A percentile compares a stretch with the other conserved stretches of the same genome.
These are phyloP conservation scores for Cariama cristata DNA, from an alignment of 2,113 vertebrate species.

Conservation along the genomic window DNA sequence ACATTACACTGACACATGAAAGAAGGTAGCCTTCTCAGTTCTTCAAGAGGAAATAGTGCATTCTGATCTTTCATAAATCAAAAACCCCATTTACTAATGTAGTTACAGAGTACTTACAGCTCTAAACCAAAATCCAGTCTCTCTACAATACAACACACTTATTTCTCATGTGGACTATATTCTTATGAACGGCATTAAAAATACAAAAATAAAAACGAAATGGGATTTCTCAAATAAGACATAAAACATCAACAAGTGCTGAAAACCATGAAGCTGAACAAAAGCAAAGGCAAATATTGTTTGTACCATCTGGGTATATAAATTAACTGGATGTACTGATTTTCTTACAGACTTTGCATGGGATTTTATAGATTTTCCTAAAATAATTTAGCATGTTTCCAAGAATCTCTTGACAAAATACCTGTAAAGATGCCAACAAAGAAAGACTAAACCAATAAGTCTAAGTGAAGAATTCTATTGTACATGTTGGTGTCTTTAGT, in stretches of 20 bases:
- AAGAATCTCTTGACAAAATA: neutral
- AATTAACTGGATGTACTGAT: neutral
- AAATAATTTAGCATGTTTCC: neutral
- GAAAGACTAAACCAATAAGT: neutral
- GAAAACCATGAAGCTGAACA: neutral
- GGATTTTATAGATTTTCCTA: neutral
- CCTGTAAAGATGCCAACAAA: neutral
- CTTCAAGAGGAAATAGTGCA: neutral
- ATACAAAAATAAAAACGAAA: neutral
- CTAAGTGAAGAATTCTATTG: neutral
- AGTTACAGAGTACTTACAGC: neutral
- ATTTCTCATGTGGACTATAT: neutral
- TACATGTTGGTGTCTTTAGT: neutral
- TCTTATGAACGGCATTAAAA: neutral
- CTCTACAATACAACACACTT: neutral
- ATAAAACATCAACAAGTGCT: neutral
- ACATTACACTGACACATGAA: neutral
- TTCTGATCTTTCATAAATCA: neutral
- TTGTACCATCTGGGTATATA: neutral
- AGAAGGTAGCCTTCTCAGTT: neutral
- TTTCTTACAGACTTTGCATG: neutral
- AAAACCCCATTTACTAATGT: rapidly evolving
- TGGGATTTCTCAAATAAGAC: neutral
- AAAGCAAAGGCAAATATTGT: neutral
- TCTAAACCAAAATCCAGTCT: neutral